Evolutionary conservation across 2,113 vertebrate genomes (phyloP).

Genomic region (Psephotus haematonotus): DNA sequence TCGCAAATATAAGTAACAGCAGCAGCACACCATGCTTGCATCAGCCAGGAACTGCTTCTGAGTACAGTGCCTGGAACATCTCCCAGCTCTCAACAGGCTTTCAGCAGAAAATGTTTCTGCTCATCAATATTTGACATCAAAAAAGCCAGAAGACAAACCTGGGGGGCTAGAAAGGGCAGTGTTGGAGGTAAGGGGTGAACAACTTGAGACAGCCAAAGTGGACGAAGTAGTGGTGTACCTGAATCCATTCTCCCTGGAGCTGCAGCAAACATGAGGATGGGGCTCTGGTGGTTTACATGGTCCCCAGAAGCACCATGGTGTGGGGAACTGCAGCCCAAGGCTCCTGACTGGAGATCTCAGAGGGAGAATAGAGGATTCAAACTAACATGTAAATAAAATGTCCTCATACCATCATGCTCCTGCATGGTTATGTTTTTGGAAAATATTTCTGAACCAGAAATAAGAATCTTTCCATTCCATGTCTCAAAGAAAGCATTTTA

Average conservation of each 20-base stretch:
- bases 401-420: neutral
- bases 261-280: neutral
- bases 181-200: neutral
- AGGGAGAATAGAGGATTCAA: neutral
- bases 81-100: neutral
- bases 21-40: neutral
- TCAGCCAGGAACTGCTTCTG: neutral
- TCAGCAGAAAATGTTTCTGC: neutral
- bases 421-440: neutral
- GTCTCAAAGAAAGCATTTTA: neutral
- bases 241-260: neutral
- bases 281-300: neutral
- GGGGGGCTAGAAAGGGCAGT: neutral
- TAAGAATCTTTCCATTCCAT: accelerated
- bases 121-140: neutral
- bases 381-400: neutral
- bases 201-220: accelerated
- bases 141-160: neutral
- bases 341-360: neutral
- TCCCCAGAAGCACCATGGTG: accelerated
- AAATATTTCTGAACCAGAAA: neutral
- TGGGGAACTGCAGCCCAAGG: neutral
- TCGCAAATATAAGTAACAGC: neutral
- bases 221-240: neutral
- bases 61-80: neutral